Base-by-base conservation (phyloP, 2,113 vertebrate genomes). In the Plestiodon gilberti region DNA sequence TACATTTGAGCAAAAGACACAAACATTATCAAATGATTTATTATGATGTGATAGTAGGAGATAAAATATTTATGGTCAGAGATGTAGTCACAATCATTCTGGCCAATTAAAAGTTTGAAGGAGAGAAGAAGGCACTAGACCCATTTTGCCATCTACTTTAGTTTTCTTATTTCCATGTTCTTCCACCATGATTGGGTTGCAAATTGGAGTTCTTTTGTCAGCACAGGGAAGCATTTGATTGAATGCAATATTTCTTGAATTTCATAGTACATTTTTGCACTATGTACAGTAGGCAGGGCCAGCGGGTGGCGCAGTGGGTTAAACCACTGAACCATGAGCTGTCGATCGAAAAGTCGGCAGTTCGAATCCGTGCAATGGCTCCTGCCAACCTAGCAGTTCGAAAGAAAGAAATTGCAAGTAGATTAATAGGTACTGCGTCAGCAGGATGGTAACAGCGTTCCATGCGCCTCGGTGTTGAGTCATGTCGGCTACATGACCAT, bases 21-120 rank as follows among this genome's bases (percentile, higher is more conserved):
- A 93, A 87, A 93, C 85, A 88, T 93, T 93, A 92, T 90, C 75
- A 89, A 84, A 77, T 93, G 78, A 77, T 93, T 95, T 95, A 93
- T 94, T 92, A 87, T 89, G 75, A 89, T 93, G 74, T 87, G 85
- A 87, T 88, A 91, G 82, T 88, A 90, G 35, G 82, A 90, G 55
- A 90, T 92, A 92, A 96, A 90, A 92, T 93, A 93, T 94, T 95
- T 93, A 90, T 89, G 65, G 85, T 79, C 7, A 73, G 93, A 89
- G 67, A 92, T 91, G 78, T 83, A 87, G 81, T 86, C 79, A 87
- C 83, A 93, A 64, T 93, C 93, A 81, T 93, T 73, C 87, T 86
- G 85, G 35, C 30, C 90, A 94, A 91, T 95, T 96, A 96, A 94
- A 94, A 91, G 17, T 89, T 86, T 86, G 91, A 91, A 78, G 85